Evolutionary conservation across 2,888 invertebrate genomes (phyloP).

Genomic region (Diaprepes abbreviatus): DNA sequence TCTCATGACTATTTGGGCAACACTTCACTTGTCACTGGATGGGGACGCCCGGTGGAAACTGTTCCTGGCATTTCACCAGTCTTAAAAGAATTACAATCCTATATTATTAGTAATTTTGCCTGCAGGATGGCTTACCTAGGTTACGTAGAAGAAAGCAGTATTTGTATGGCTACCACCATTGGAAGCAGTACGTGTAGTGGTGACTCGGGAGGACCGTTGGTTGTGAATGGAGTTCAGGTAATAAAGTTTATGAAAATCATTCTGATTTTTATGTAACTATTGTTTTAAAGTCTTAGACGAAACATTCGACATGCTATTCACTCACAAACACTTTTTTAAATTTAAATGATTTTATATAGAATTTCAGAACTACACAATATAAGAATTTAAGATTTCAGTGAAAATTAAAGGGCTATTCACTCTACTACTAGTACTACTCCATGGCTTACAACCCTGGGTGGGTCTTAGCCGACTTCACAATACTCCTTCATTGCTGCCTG

Average conservation of each 20-base stretch:
- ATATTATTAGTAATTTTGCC: conserved; percentile 65
- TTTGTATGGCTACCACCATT: conserved; percentile 68
- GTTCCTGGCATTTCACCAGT: conserved; percentile 65
- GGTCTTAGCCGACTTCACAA: too few species aligned
- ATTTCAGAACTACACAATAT: too few species aligned
- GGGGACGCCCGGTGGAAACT: conserved; percentile 66
- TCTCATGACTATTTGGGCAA: conserved; percentile 62
- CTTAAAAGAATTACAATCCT: conserved; percentile 61
- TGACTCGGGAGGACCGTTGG: conserved; percentile 65
- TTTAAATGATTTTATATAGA: too few species aligned
- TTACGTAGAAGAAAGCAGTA: conserved; percentile 65
- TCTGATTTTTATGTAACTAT: too few species aligned
- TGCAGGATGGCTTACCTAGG: conserved; percentile 68
- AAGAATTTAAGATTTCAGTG: too few species aligned
- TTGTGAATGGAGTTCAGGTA: conserved; percentile 53
- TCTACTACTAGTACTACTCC: too few species aligned
- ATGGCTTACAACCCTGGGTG: too few species aligned
- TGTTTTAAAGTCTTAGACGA: too few species aligned
- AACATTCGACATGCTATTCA: too few species aligned
- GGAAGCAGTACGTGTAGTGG: conserved; percentile 70
- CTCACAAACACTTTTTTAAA: too few species aligned
- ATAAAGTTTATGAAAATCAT: not conserved
- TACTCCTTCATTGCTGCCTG: too few species aligned
- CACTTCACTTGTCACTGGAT: conserved; percentile 67
- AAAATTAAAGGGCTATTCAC: too few species aligned